phyloP scores from a whole-genome alignment of 2,888 invertebrate genomes.

The Andrena camellia region DNA sequence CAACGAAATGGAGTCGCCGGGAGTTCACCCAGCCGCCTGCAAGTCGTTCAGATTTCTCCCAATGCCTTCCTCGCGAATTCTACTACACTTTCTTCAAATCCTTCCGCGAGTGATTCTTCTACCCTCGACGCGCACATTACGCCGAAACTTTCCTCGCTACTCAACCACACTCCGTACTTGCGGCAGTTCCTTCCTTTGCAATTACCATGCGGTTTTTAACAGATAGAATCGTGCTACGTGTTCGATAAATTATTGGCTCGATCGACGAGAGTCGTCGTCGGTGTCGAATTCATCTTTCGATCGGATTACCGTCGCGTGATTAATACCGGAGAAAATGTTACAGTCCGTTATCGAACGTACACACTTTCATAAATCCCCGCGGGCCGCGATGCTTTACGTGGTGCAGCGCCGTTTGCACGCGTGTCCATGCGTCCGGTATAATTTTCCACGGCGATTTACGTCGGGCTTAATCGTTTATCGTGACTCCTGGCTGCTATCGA shows the following conservation, averaged over 20 bases:
- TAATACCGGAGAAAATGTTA: slow-evolving; percentile 24
- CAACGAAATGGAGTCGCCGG: slow-evolving; percentile 38
- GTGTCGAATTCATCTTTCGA: slow-evolving; percentile 6
- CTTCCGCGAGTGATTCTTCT: not conserved
- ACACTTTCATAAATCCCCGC: slow-evolving; percentile 12
- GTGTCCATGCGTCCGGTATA: slow-evolving; percentile 21
- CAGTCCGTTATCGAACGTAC: slow-evolving; percentile 11
- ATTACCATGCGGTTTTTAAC: not conserved
- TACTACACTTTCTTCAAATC: not conserved
- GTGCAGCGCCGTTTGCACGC: not conserved
- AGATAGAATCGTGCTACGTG: not conserved
- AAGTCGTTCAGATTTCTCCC: slow-evolving; percentile 3
- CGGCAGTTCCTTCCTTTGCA: not conserved
- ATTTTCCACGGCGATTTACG: slow-evolving; percentile 41
- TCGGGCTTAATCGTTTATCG: slow-evolving; percentile 39
- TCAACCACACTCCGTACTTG: not conserved
- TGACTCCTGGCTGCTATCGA: slow-evolving; percentile 11
- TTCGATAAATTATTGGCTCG: not conserved
- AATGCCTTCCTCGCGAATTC: slow-evolving; percentile 8
- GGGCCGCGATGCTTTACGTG: not conserved
- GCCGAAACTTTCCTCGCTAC: too few species aligned
- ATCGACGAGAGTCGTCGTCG: not conserved
- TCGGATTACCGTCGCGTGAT: slow-evolving; percentile 33
- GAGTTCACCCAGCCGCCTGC: not conserved
- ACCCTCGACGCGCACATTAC: too few species aligned